Evolutionary conservation across 2,797 vertebrate species (phyloP), one percentile per base, ranked within the genome.

Genomic region (Chelon auratus): DNA sequence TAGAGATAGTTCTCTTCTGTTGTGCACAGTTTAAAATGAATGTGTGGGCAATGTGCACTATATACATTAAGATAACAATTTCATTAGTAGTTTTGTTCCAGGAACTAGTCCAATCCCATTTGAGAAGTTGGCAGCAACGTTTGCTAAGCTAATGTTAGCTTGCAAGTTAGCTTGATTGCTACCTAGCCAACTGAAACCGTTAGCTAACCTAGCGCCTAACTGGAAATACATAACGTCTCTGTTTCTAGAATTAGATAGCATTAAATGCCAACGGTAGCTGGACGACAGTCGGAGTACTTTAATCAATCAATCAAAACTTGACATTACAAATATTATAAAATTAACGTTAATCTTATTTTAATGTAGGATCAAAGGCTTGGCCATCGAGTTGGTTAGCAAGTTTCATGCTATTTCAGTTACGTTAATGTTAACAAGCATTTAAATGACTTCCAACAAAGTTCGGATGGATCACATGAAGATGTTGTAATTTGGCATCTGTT

Each of bases 91-190:
- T 74, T 73, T 55, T 20, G 9, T 70, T 87, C 83, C 92, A 90
- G 91, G 92, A 90, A 93, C 83, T 93, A 87, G 89, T 81, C 90
- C 66, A 72, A 88, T 90, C 91, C 91, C 86, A 13, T 57, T 62
- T 83, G 84, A 89, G 82, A 92, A 93, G 88, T 92, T 92, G 86
- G 78, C 78, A 87, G 71, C 54, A 77, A 26, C 77, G 78, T 56
- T 77, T 75, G 86, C 87, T 89, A 89, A 80, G 89, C 83, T 90
- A 91, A 83, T 20, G 73, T 60, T 90, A 91, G 86, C 87, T 75
- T n/a, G 39, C 59, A n/a, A 60, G 61, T 68, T 83, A 89, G 79
- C 87, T 63, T 68, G 42, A 30, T 56, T 36, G 85, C 83, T 89
- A 86, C 68, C 72, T 72, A 87, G 79, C 81, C 26, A 63, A 59